These are phyloP conservation scores for Phrynocephalus guinanensis DNA, from an alignment of 2,797 vertebrate species.

Conservation along the genomic window DNA sequence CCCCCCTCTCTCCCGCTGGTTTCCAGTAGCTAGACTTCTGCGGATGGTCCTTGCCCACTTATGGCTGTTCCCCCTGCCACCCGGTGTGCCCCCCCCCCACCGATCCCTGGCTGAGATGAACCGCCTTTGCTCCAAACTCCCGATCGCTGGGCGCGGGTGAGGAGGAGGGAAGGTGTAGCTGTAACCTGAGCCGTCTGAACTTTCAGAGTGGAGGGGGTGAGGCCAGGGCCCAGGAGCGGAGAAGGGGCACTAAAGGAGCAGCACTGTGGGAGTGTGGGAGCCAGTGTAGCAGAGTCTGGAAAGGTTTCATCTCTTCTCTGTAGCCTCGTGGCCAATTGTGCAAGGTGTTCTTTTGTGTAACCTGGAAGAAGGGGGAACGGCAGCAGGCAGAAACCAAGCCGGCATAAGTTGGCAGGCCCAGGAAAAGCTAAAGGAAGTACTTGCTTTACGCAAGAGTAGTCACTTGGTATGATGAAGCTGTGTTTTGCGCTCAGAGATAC, in stretches of 20 bases:
- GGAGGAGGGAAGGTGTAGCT: neutral
- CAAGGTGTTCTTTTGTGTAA: neutral
- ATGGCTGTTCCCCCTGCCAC: neutral
- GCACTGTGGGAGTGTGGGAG: fast-evolving
- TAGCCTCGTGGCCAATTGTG: neutral
- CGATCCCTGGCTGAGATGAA: neutral
- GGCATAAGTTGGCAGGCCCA: neutral
- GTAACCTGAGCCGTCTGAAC: neutral
- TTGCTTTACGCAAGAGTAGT: no score
- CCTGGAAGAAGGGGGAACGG: neutral
- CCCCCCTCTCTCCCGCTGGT: neutral
- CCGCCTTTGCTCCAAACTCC: neutral
- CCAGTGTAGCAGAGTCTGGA: neutral
- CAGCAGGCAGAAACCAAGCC: no score
- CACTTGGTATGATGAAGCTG: no score
- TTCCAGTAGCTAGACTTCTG: neutral
- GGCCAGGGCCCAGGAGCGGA: no score
- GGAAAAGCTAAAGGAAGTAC: neutral
- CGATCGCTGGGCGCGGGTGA: neutral
- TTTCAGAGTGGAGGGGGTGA: no score
- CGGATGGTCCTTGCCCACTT: neutral
- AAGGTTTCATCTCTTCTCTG: no score
- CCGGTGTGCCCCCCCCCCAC: no score
- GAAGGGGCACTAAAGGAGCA: neutral
- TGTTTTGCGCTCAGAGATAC: no score